Base-by-base conservation (phyloP, 2,888 invertebrate genomes). In the Scaptodrosophila latifasciaeformis region DNA sequence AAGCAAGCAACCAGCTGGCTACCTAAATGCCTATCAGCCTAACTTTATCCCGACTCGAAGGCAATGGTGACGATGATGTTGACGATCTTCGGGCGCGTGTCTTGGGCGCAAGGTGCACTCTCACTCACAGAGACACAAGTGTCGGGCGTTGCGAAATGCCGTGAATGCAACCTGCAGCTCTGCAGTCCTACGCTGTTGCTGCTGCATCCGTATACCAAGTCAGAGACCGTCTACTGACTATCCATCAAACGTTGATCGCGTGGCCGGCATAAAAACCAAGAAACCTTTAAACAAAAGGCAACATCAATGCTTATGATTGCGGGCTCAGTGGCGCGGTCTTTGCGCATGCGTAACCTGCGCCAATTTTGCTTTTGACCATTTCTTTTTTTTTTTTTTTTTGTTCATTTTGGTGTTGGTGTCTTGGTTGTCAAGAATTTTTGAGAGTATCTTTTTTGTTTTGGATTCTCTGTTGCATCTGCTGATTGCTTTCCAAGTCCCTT, bases 381-480 rank as follows among this genome's bases (percentile, higher is more conserved):
- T 29, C 34, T 48, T 31, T 43, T 44, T 40, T 29, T 29, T 31
- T 49, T 45, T 42, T 44, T 44, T 59, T 37, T 19, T 39, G 39
- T 59, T 49, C 52, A 59, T 50, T 43, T 49, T 64, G 1, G 35
- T 44, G 15, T 29, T 42, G 6, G 15, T 34, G 5, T 34, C 15
- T 34, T 7, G 34, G 34, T 34, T 15, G 5, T 34, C n/a, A 13
- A 17, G 29, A 18, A 15, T 45, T 45, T 17, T 30, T 30, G 5
- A 46, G 6, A n/a, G n/a, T n/a, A n/a, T n/a, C n/a, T n/a, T n/a
- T n/a, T n/a, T n/a, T n/a, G n/a, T n/a, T n/a, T n/a, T n/a, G n/a
- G 42, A n/a, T 15, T n/a, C 49, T 47, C 55, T 48, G 48, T 79
- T 79, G 81, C 81, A 81, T 81, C 81, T 81, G 81, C 81, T 72